phyloP scores from a whole-genome alignment of 2,888 invertebrate genomes.

The Megaustenia siamemsis region DNA sequence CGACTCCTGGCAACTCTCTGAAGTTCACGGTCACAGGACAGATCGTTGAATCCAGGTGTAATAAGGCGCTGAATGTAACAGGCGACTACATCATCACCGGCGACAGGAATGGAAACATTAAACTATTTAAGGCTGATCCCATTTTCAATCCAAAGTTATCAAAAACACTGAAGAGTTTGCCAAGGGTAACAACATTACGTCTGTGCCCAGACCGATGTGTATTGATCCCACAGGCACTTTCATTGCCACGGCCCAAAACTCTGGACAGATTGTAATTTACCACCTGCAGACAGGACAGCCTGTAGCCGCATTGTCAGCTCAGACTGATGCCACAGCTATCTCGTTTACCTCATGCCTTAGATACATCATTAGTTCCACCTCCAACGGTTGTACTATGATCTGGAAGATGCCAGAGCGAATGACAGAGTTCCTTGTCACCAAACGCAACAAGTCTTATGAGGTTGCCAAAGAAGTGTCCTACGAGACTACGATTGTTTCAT shows the following conservation, averaged over 20 bases:
- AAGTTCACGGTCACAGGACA: constrained; percentile 47
- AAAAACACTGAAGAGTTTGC: constrained; percentile 24
- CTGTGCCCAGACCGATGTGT: constrained; percentile 19
- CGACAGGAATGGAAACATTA: constrained; percentile 29
- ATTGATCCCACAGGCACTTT: constrained; percentile 46
- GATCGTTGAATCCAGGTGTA: constrained; percentile 34
- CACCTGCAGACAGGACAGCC: constrained; percentile 47
- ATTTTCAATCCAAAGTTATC: constrained; percentile 30
- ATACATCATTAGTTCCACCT: constrained; percentile 47
- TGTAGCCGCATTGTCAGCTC: constrained; percentile 17
- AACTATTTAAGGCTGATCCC: constrained; percentile 38
- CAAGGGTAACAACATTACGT: neutral
- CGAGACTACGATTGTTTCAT: constrained; percentile 41
- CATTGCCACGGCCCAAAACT: constrained; percentile 20
- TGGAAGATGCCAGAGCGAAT: constrained; percentile 46
- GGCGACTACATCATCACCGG: constrained; percentile 44
- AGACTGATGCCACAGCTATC: constrained; percentile 21
- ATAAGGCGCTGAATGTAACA: constrained; percentile 20
- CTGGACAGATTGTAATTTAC: constrained; percentile 40
- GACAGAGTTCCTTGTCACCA: constrained; percentile 44
- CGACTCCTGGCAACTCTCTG: constrained; percentile 26
- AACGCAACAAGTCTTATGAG: constrained; percentile 19
- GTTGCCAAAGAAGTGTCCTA: constrained; percentile 27
- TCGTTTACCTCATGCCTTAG: constrained; percentile 35
- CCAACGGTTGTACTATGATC: constrained; percentile 37